phyloP scores from a whole-genome alignment of 2,797 vertebrate genomes.

The Scarus forsteni region DNA sequence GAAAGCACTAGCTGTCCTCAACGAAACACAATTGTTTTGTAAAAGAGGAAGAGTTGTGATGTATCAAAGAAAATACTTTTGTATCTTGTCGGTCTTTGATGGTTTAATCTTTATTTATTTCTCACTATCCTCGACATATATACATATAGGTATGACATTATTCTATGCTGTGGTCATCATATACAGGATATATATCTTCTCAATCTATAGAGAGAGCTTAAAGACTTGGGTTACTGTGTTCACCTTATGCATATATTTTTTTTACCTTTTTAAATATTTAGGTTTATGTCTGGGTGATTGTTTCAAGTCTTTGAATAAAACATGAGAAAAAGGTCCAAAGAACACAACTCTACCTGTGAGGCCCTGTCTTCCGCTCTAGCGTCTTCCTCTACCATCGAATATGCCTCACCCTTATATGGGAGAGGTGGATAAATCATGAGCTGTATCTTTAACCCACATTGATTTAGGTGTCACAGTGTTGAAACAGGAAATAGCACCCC shows the following conservation, averaged over 20 bases:
- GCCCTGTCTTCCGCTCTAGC: background rate
- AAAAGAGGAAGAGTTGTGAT: no score
- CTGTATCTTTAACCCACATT: slow-evolving; percentile 60
- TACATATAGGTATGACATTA: no score
- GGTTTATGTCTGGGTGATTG: background rate
- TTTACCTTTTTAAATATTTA: background rate
- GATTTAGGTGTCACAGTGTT: slow-evolving; percentile 52
- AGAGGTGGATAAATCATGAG: slow-evolving; percentile 35
- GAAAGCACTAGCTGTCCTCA: no score
- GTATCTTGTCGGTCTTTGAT: background rate
- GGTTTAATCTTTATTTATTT: background rate
- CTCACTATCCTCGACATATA: background rate
- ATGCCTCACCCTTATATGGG: slow-evolving; percentile 11
- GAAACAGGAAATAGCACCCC: slow-evolving; percentile 52
- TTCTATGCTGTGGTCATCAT: background rate
- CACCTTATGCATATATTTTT: background rate
- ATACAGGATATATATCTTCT: no score
- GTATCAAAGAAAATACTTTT: no score
- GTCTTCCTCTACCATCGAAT: slow-evolving; percentile 1
- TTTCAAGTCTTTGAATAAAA: background rate
- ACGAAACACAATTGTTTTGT: no score
- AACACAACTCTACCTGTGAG: background rate
- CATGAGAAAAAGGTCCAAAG: background rate
- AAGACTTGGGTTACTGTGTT: background rate
- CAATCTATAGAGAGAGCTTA: background rate